Evolutionary conservation across 1,140 invertebrate genomes (phyloP).

Genomic region (Drosophila sp.): DNA sequence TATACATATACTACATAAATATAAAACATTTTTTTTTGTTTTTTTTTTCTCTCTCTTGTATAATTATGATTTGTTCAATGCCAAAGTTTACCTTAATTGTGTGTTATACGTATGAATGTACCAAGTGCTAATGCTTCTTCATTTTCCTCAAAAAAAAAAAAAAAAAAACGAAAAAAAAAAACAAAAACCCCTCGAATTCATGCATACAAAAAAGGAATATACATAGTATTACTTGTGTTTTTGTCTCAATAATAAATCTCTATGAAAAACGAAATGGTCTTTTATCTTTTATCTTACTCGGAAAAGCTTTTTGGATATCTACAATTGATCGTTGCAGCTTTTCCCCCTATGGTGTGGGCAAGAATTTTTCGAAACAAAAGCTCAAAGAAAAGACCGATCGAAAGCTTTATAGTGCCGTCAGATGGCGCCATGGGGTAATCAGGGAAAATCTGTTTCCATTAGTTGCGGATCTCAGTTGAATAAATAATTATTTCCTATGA

Average conservation of each 20-base stretch:
- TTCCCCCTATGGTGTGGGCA: neutral
- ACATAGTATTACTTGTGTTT: constrained; percentile 80
- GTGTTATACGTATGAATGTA: constrained; percentile 46
- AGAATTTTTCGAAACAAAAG: neutral
- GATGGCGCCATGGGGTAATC: constrained; percentile 47
- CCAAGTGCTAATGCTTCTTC: constrained; percentile 11
- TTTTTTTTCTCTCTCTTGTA: constrained; percentile 45
- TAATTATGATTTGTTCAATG: constrained; percentile 69
- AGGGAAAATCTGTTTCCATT: neutral
- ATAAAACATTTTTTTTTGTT: constrained; percentile 31
- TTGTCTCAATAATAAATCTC: constrained; percentile 69
- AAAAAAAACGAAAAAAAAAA: neutral
- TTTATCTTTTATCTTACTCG: neutral
- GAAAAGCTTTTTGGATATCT: neutral
- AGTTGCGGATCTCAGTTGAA: neutral
- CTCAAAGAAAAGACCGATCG: constrained; percentile 48
- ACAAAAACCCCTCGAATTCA: constrained; percentile 4
- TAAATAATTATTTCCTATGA: constrained; percentile 11
- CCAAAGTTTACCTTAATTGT: constrained; percentile 66
- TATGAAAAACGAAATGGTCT: constrained; percentile 39
- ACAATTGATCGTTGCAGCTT: no score
- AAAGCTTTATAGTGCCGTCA: constrained; percentile 32
- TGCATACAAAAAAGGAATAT: constrained; percentile 56
- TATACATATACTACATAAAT: constrained; percentile 27
- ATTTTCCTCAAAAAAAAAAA: no score